Conservation (phyloP, 2,113 vertebrate species). For the Phoenicopterus ruber region DNA sequence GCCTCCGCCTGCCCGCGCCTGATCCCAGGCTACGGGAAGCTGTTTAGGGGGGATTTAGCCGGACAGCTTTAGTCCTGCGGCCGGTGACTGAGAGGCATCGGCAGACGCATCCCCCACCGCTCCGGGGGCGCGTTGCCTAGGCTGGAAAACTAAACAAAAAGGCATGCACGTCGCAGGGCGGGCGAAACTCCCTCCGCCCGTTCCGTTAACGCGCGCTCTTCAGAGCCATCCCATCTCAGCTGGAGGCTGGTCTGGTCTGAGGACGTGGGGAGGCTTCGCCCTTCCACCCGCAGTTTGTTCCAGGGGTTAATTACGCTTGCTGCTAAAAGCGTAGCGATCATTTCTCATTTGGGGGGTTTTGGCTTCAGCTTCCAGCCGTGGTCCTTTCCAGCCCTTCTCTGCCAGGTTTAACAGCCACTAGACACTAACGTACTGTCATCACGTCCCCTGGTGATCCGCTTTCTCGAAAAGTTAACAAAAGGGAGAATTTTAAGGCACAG, state of each 20-base stretch:
- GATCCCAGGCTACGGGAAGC: background rate
- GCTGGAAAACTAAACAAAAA: background rate
- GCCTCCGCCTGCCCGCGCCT: background rate
- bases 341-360: background rate
- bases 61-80: background rate
- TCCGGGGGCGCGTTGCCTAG: background rate
- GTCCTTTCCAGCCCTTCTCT: background rate
- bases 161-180: no score
- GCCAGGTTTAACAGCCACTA: background rate
- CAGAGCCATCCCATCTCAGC: background rate
- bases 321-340: background rate
- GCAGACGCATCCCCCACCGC: no score
- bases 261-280: no score
- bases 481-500: background rate
- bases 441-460: fast-evolving
- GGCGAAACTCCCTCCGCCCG: background rate
- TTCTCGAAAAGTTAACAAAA: background rate
- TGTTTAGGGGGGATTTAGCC: background rate
- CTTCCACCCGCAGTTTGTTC: background rate
- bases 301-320: background rate
- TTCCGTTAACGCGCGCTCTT: background rate
- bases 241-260: background rate
- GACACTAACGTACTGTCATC: fast-evolving
- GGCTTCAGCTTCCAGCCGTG: background rate
- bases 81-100: background rate